Evolutionary conservation across 1,140 invertebrate species (phyloP), one percentile per base, ranked within the genome.

Genomic region (Nasonia vitripennis): DNA sequence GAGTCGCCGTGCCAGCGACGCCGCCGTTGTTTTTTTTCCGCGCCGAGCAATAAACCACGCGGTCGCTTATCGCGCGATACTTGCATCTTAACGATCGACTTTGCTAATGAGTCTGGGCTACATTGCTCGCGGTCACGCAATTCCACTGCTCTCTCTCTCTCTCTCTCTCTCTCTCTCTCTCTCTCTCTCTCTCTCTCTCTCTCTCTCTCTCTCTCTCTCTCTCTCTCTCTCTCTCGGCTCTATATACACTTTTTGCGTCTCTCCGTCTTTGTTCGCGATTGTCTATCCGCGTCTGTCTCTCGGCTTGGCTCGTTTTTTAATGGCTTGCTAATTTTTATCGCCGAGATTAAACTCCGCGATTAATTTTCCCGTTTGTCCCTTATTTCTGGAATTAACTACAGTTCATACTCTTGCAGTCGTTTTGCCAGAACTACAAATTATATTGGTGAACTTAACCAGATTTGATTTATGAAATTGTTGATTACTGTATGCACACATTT

Each of bases 31-130:
- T 83, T 77, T 83, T 68, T 77, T 78, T 78, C 67, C 31, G 20
- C 5, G 1, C 4, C 2, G 55, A n/a, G 23, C 34, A 83, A 83
- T 77, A 84, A 84, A 78, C 23, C 37, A 71, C 0, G 37, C 17
- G 12, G 10, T 62, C 51, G 68, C 78, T 67, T 80, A 85, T 81
- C 84, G 51, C 51, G 34, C 37, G 23, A 67, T 74, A 67, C 55
- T 48, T 17, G 62, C 10, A 70, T 73, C 67, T 73, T 84, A 84
- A 84, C 77, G 67, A 81, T 86, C 79, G 73, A 77, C 84, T 85
- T 68, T 20, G 79, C 79, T 86, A 86, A 86, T 86, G 84, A 86
- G 73, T 55, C 70, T 55, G 41, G 20, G 48, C 71, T 31, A 70
- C 41, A 81, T 86, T 81, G 17, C 73, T 67, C 17, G 11, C 5